Evolutionary conservation across 2,797 vertebrate genomes (phyloP), one percentile per base, ranked within the genome.

Genomic region (Sebastolobus alascanus): DNA sequence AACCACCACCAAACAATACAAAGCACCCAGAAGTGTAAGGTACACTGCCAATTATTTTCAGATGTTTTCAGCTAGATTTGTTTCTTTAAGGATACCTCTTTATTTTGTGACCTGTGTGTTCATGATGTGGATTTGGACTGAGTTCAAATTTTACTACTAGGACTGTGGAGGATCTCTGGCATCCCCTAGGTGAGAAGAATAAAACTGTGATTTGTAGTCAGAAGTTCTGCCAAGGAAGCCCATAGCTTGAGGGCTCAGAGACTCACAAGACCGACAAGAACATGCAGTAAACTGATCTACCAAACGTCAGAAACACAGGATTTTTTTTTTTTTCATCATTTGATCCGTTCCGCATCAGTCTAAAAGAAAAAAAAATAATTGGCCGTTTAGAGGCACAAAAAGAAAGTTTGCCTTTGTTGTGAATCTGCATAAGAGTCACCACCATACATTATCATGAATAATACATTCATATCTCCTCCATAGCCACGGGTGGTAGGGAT

Each of bases 381-480:
- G 94, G 90, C 90, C 82, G 59, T 94, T 95, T 94, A 90, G 81
- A 91, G 85, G 88, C 84, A 90, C 80, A 91, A 92, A 94, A 92
- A 91, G 87, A 92, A 95, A 93, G 83, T 91, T 94, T 89, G 68
- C 89, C 92, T 94, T 94, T 94, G 93, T 94, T 95, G 89, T 91
- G 89, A 93, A 95, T 95, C 93, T 95, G 89, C 93, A 95, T 94
- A 94, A 85, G 90, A 93, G 88, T 92, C 86, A 86, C 84, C 81
- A 87, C 91, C 92, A 95, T 95, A 94, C 90, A 94, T 95, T 94
- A 95, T 92, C 87, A 93, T 95, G 93, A 94, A 95, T 95, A 95
- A 95, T 94, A 93, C 93, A 93, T 94, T 89, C 90, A 91, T 93
- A 94, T 94, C 93, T 94, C 82, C 75, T 89, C 78, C 83, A 90